Base-by-base conservation (phyloP, 37 sponge, comb jelly and placozoan species). In the Sycon ciliatum region DNA sequence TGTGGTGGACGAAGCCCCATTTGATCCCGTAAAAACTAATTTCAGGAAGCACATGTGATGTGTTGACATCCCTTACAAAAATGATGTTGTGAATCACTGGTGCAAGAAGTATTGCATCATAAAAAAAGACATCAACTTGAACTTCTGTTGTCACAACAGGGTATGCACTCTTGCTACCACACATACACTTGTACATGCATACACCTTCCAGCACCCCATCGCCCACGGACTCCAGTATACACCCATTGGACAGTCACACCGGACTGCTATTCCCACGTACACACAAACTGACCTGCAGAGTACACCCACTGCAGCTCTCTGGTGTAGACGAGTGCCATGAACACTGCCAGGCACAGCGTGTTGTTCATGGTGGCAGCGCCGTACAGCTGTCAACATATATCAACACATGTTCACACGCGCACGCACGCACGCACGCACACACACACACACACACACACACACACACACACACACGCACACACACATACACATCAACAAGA, bases 301-400 rank as follows among this genome's bases (percentile, higher is more conserved):
- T 73, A 92, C 35, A 82, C 81, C 93, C 93, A 92, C 23, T 84
- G 66, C 38, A 92, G 71, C 0, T 76, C 77, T 33, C 83, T 55
- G 33, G 80, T 73, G 63, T 63, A 88, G 4, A 92, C 85, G 2
- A 92, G 81, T 11, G 77, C 83, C 58, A 84, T 80, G 72, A 92
- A 92, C 31, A 92, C 78, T 34, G 73, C 93, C 30, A 92, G 89
- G 34, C 88, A 78, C 3, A 92, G 76, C 32, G 93, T 92, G 75
- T 92, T 92, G 69, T 92, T 92, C 93, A 92, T 92, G 0, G 93
- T 87, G 22, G 83, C 93, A 28, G 93, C 93, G 64, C 93, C 93
- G 64, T 92, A 92, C 39, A 92, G 80, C 86, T 89, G 34, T 26
- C 38, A 38, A 42, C 49, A 60, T 24, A 60, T 30, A 24, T 60